Base-by-base conservation (phyloP, 2,888 invertebrate genomes). In the Plagiodera versicolora region DNA sequence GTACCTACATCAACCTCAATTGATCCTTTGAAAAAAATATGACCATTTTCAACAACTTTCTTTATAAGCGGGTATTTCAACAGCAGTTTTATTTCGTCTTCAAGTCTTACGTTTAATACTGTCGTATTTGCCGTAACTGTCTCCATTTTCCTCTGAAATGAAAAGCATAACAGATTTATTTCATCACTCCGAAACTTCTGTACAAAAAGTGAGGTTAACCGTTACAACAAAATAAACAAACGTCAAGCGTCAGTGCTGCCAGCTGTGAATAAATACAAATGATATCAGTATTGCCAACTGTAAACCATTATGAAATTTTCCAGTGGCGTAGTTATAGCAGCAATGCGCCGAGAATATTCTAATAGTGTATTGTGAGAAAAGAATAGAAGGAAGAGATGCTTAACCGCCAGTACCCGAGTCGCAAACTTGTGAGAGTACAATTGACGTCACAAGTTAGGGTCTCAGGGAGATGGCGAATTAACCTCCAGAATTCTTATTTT, bases 401-500 rank as follows among this genome's bases (percentile, higher is more conserved):
- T 69, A 72, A 82, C 81, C 84, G 84, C 85, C 86, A 85, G 85
- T 85, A 85, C 87, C 87, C 85, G 86, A 87, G 86, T 86, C 83
- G 82, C 86, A 86, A 87, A 84, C 86, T 86, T 87, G 87, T 86
- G 87, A 87, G 84, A 84, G 81, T 83, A 80, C 80, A 79, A 79
- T 78, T 81, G 82, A 84, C 85, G 83, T 87, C 87, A 87, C 87
- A 87, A 87, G 87, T 86, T 87, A 87, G 87, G 87, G 87, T 87
- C 88, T 88, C 88, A 88, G 87, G 88, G 88, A 87, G 85, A 83
- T 85, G 87, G 87, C 84, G 85, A 83, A 81, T 82, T 83, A 67
- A 67, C 65, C 65, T 58, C 60, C 58, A 67, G 53, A 61, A 60
- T 60, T 63, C 58, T 65, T 60, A 60, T 63, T 64, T 64, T 67